Evolutionary conservation across 2,797 vertebrate species (phyloP), one percentile per base, ranked within the genome.

Genomic region (Rhynchotus rufescens): DNA sequence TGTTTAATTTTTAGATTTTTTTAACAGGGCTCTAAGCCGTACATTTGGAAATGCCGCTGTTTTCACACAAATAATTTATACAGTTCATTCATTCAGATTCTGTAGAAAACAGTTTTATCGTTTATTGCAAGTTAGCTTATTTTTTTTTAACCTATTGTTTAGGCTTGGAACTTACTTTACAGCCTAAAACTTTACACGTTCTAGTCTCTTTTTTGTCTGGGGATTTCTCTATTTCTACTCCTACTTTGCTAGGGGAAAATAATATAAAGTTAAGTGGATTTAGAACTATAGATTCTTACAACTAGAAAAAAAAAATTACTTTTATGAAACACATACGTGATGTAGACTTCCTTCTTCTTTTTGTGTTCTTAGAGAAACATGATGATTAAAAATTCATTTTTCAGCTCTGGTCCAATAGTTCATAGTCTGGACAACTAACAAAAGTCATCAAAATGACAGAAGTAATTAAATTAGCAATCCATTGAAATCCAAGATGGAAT

Each of bases 1-100:
- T 97, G 98, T 98, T 99, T 99, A 98, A 98, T 98, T 98, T 98
- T 98, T 97, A 98, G 98, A 98, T 97, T 97, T 98, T 98, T 98
- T 97, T 97, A 91, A 82, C 83, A 87, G 44, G 67, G 76, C 92
- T 95, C 49, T 79, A 93, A 96, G 97, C 94, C 90, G 92, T 83
- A 86, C 61, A 9, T 97, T 98, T 96, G 91, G 93, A 97, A 97
- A 97, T 91, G 94, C 69, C 0, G 65, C 83, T 97, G 64, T 96
- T 98, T 96, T 95, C 93, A 95, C 93, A 96, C 90, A 94, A 97
- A 97, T 97, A 97, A 96, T 96, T 97, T 93, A 95, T 90, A 88
- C 28, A 78, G 81, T 78, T 95, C n/a, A 38, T 94, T 96, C 92
- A 89, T 96, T 93, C 84, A 91, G 60, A 94, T 93, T 89, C 62